Evolutionary conservation across 2,797 vertebrate genomes (phyloP).

Genomic region (Crocodylus rhombifer): DNA sequence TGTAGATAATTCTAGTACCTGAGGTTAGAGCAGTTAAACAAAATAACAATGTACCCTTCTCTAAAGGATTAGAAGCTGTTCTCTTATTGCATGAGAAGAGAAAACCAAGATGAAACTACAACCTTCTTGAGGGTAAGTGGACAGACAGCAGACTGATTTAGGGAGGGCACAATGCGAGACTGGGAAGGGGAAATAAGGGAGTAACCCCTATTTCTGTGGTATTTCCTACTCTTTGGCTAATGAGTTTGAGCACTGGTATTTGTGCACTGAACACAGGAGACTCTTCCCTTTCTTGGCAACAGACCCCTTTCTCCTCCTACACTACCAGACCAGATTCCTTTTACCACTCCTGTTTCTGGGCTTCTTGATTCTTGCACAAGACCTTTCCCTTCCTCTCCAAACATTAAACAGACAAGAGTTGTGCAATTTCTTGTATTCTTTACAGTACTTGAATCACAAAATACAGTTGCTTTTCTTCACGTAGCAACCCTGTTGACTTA

Average conservation of each 20-base stretch:
- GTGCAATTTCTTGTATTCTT: not conserved
- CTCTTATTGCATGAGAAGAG: not conserved
- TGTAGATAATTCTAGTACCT: not conserved
- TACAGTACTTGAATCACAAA: not conserved
- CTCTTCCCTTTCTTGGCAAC: not conserved
- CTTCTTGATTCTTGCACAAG: not conserved
- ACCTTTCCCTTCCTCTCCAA: rapidly evolving
- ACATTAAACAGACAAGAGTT: not conserved
- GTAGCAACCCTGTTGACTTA: not conserved
- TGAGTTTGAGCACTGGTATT: no score
- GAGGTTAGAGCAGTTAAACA: not conserved
- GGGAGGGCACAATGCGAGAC: not conserved
- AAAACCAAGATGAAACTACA: not conserved
- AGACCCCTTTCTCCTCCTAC: not conserved
- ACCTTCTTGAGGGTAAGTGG: not conserved
- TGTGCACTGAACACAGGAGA: not conserved
- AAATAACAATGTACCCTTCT: not conserved
- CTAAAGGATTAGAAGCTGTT: constrained; percentile 15
- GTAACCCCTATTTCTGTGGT: not conserved
- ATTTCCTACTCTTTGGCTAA: not conserved
- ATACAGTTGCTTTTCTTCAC: not conserved
- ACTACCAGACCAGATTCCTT: not conserved
- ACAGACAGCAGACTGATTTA: not conserved
- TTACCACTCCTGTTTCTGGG: not conserved
- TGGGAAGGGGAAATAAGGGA: not conserved